Base-by-base conservation (phyloP, 2,113 vertebrate genomes). In the Dryoscopus gambensis region DNA sequence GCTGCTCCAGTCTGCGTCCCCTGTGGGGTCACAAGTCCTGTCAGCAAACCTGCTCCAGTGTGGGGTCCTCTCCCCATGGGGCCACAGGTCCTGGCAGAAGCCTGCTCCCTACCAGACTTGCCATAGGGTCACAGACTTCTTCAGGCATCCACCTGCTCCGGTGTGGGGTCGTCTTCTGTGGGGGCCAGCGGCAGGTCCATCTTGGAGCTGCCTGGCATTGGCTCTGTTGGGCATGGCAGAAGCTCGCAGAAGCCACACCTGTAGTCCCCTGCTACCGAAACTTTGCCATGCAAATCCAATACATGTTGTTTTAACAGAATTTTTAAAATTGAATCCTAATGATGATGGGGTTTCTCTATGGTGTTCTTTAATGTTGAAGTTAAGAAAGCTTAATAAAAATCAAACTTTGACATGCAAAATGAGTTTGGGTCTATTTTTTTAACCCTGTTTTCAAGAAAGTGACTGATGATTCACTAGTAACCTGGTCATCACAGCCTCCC, bases 321-420 rank as follows among this genome's bases (percentile, higher is more conserved):
- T 79, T 63, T 74, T 21, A 9, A 9, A 56, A 65, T 15, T 40
- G 30, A 31, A 67, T 69, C 33, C 21, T 85, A 64, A 55, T 0
- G 1, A 33, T 0, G 0, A 56, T 9, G 6, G n/a, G 21, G 42
- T 69, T 83, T 74, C 46, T 77, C 24, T 12, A 11, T 0, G 1
- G 15, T 46, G 15, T 57, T 71, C 56, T 47, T 86, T 27, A 44
- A 42, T 4, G 5, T 46, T 70, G 69, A 55, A 57, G 21, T 69
- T 53, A 73, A 52, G 31, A 55, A 68, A 83, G 31, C 6, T 12
- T 56, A 60, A 76, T 30, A 69, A 84, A 92, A 80, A 30, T 31
- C 5, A 76, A 57, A 53, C 30, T 39, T 57, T 62, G 70, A 53
- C 12, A 25, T 4, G 1, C 22, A 49, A 63, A 78, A 79, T 3